Conservation (phyloP, 2,888 invertebrate genomes). For the Acleris literana region DNA sequence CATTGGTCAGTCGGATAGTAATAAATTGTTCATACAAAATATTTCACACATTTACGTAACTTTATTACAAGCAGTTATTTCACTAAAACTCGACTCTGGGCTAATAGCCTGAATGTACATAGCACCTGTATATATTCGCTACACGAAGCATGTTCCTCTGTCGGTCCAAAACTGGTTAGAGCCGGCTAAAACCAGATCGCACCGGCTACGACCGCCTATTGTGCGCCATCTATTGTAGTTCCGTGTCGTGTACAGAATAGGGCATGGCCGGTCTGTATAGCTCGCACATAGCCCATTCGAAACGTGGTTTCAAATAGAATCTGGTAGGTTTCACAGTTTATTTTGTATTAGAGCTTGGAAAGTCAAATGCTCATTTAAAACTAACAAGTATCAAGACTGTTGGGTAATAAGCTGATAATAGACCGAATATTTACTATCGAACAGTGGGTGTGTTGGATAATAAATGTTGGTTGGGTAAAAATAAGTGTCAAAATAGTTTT, state of each 20-base stretch:
- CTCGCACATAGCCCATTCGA: not conserved
- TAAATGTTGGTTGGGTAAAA: too few species aligned
- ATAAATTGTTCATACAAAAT: too few species aligned
- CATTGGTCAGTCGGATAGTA: too few species aligned
- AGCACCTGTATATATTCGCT: not conserved
- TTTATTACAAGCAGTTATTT: not conserved
- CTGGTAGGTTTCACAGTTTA: too few species aligned
- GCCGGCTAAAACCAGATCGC: constrained; percentile 3
- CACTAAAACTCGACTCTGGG: not conserved
- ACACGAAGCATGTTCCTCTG: not conserved
- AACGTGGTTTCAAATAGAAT: constrained; percentile 1
- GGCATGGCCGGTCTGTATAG: not conserved
- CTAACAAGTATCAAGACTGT: too few species aligned
- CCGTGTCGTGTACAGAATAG: constrained; percentile 2
- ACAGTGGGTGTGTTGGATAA: too few species aligned
- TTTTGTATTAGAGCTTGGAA: too few species aligned
- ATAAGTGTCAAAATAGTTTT: too few species aligned
- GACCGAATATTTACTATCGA: too few species aligned
- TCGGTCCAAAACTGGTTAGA: not conserved
- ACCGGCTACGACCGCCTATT: constrained; percentile 3
- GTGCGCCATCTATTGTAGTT: constrained; percentile 5
- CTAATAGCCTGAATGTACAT: not conserved
- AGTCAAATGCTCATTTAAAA: too few species aligned
- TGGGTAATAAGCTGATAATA: too few species aligned
- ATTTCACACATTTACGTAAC: too few species aligned